Evolutionary conservation across 2,113 vertebrate genomes (phyloP).

Genomic region (Marcusenius ussheri): DNA sequence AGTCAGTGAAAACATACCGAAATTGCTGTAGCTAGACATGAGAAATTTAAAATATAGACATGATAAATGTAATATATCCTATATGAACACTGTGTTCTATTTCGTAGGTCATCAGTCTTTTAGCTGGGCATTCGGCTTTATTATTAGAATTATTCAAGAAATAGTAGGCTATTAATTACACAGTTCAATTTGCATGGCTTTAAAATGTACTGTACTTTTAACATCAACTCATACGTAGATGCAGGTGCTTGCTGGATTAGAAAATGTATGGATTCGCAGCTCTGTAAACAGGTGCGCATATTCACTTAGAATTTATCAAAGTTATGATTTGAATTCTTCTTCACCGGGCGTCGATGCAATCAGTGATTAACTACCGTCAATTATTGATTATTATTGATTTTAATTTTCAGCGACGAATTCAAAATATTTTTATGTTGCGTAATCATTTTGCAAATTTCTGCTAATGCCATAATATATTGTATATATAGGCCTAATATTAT

Average conservation of each 20-base stretch:
- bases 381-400: not conserved
- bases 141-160: not conserved
- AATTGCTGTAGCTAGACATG: not conserved
- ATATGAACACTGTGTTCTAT: not conserved
- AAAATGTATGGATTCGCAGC: not conserved
- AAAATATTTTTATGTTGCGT: not conserved
- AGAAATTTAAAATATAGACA: not conserved
- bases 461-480: not conserved
- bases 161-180: not conserved
- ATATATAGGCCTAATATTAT: not conserved
- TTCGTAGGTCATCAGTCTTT: not conserved
- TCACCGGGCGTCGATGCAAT: not conserved
- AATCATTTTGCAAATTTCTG: not conserved
- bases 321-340: not conserved
- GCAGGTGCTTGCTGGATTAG: not conserved
- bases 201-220: not conserved
- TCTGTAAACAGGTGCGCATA: not conserved
- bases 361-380: not conserved
- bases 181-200: not conserved
- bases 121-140: not conserved
- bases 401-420: not conserved
- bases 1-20: not conserved
- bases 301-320: not conserved
- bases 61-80: not conserved
- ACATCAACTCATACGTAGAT: not conserved